These are phyloP conservation scores for Hermodice carunculata DNA, from an alignment of 2,888 invertebrate genomes.

Conservation along the genomic window DNA sequence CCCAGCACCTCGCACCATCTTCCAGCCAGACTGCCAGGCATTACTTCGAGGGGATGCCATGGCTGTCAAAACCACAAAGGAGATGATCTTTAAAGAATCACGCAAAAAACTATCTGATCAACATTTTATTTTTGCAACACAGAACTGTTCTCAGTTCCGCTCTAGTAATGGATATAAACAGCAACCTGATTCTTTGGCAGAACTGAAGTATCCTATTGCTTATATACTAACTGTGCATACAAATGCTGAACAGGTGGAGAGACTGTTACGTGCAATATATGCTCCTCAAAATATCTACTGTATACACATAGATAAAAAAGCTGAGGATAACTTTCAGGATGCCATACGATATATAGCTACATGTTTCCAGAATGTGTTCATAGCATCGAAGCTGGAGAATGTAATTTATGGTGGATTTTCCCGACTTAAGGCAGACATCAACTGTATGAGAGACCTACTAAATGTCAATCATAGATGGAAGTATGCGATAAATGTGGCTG, in stretches of 20 bases:
- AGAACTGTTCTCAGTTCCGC: not conserved
- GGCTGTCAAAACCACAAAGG: not conserved
- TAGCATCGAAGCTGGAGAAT: conserved; percentile 58
- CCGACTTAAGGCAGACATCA: conserved; percentile 56
- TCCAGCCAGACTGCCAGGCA: not conserved
- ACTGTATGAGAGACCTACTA: conserved; percentile 64
- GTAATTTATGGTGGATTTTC: conserved; percentile 64
- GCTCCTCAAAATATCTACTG: conserved; percentile 64
- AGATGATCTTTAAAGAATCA: not conserved
- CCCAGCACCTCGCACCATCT: not conserved
- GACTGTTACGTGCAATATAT: conserved; percentile 59
- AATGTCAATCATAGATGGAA: conserved; percentile 50
- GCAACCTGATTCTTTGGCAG: conserved; percentile 32
- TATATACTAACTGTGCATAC: conserved; percentile 60
- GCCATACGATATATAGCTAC: conserved; percentile 9
- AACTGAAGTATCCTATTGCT: conserved; percentile 57
- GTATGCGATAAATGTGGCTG: conserved; percentile 67
- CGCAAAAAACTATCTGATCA: not conserved
- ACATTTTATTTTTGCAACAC: not conserved
- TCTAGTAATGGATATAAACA: not conserved
- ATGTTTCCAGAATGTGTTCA: conserved; percentile 53
- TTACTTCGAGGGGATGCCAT: not conserved
- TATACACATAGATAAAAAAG: conserved; percentile 60
- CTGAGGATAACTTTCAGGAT: not conserved
- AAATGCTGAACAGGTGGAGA: conserved; percentile 56